A percentile compares a stretch with the other conserved stretches of the same genome.
phyloP scores from a whole-genome alignment of 2,113 vertebrate genomes.

The Lepus europaeus region DNA sequence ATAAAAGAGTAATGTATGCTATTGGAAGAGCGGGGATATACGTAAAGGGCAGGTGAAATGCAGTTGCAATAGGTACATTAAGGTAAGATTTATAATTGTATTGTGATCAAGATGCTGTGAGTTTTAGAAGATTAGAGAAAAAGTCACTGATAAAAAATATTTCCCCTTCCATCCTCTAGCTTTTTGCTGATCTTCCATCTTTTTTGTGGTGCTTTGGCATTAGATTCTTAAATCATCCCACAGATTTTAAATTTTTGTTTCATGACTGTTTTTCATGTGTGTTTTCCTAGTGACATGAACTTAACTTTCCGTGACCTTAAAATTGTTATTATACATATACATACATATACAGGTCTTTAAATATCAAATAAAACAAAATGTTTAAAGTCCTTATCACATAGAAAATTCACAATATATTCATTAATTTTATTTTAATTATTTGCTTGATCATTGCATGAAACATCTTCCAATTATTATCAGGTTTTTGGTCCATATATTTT shows the following conservation, averaged over 20 bases:
- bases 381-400: not conserved
- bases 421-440: not conserved
- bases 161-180: not conserved
- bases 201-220: not conserved
- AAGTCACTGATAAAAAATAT: not conserved
- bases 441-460: not conserved
- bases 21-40: not conserved
- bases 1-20: not conserved
- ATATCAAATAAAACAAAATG: not conserved
- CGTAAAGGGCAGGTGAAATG: not conserved
- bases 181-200: not conserved
- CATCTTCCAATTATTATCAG: not conserved
- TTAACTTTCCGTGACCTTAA: not conserved
- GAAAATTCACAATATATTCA: not conserved
- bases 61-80: not conserved
- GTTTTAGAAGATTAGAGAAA: not conserved
- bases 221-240: not conserved
- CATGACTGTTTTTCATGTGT: not conserved
- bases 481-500: not conserved
- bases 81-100: not conserved
- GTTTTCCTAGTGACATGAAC: not conserved
- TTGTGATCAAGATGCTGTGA: not conserved
- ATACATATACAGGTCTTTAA: not conserved
- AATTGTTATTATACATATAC: not conserved
- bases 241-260: not conserved